Conservation (phyloP, 1,140 invertebrate species). For the Popillia japonica region DNA sequence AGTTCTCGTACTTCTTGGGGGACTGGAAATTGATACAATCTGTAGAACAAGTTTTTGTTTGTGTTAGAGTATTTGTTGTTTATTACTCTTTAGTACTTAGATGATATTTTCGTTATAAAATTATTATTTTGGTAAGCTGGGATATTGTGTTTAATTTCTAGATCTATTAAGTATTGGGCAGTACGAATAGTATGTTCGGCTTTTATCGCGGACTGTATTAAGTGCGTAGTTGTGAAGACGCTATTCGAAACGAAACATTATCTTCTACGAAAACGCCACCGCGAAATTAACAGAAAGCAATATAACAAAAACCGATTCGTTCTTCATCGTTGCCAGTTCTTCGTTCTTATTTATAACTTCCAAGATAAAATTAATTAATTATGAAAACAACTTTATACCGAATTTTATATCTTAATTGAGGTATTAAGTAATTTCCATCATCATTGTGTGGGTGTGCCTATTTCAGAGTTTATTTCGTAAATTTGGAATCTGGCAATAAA, state of each 20-base stretch:
- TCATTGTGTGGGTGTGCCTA: not conserved
- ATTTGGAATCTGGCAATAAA: not conserved
- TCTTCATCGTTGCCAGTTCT: not conserved
- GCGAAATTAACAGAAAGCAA: slow-evolving; percentile 27
- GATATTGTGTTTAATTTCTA: too few relatives aligned
- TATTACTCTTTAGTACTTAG: too few relatives aligned
- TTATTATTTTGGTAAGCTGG: too few relatives aligned
- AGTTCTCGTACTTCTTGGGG: not conserved
- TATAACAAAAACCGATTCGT: slow-evolving; percentile 26
- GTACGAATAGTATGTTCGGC: too few relatives aligned
- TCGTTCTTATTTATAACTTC: slow-evolving; percentile 21
- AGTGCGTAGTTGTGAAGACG: not conserved
- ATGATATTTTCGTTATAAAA: too few relatives aligned
- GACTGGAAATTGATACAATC: too few relatives aligned
- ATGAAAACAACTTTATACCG: slow-evolving; percentile 14
- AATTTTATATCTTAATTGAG: slow-evolving; percentile 30
- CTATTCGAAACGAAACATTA: slow-evolving; percentile 25
- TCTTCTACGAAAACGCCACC: slow-evolving; percentile 11
- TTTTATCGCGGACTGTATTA: not conserved
- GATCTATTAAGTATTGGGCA: too few relatives aligned
- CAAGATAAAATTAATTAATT: slow-evolving; percentile 33
- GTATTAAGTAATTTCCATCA: not conserved
- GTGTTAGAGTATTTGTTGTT: too few relatives aligned
- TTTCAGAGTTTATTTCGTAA: not conserved
- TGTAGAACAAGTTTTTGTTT: too few relatives aligned